A percentile compares a stretch with the other conserved stretches of the same genome.
Conservation (phyloP, 2,888 invertebrate species). For the Troilus luridus region DNA sequence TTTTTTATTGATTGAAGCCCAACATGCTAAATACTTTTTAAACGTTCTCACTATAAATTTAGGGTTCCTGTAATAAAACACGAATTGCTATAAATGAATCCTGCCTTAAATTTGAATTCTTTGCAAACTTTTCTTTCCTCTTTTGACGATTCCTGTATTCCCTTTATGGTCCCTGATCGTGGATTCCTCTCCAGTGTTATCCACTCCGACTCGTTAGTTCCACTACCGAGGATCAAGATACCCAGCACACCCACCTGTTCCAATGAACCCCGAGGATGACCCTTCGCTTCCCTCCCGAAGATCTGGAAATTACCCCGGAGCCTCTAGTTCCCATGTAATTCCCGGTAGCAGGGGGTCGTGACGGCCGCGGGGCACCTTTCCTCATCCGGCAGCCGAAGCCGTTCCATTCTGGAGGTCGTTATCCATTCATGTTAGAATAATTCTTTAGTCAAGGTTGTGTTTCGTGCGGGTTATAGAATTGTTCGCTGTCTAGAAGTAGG, state of each 20-base stretch:
- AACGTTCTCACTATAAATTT: background rate
- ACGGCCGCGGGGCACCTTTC: conserved; percentile 18
- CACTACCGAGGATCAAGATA: conserved; percentile 27
- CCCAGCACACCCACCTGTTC: conserved; percentile 21
- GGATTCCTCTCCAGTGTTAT: background rate
- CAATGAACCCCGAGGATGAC: conserved; percentile 28
- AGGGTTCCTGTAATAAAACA: background rate
- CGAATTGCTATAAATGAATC: background rate
- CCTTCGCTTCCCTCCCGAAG: background rate
- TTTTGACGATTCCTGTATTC: background rate
- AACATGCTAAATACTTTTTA: background rate
- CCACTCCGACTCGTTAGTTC: background rate
- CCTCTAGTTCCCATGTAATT: conserved; percentile 40
- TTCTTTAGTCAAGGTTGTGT: conserved; percentile 14
- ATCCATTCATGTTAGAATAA: conserved; percentile 38
- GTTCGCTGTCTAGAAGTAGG: background rate
- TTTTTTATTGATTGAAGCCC: no score
- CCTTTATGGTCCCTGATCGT: background rate
- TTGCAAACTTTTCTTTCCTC: background rate
- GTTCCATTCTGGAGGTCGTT: conserved; percentile 36
- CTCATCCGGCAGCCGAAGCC: conserved; percentile 24
- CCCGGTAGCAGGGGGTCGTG: conserved; percentile 45
- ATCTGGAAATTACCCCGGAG: conserved; percentile 27
- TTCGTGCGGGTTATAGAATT: conserved; percentile 33
- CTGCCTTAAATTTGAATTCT: background rate